Evolutionary conservation across 1,140 invertebrate species (phyloP), one percentile per base, ranked within the genome.

Genomic region (Zaprionus africanus): DNA sequence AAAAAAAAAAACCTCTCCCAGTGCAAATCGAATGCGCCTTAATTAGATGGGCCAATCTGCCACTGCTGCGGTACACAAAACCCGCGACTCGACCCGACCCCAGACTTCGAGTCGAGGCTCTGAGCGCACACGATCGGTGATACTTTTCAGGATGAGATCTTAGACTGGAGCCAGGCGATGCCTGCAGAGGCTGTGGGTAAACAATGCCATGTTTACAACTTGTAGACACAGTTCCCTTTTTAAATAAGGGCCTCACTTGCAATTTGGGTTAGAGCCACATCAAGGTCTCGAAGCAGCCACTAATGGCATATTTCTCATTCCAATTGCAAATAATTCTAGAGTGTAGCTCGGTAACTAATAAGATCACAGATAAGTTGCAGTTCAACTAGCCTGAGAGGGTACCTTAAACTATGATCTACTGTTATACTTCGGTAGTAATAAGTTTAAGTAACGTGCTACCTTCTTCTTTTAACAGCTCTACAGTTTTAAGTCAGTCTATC

Each of bases 151-250:
- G 51, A 41, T 77, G 65, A 66, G 80, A 76, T 51, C 76, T 70
- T 71, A 72, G 74, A 54, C 60, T 26, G 43, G 17, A 54, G 46
- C 60, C 58, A 53, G n/a, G 19, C 12, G n/a, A 34, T 56, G 46
- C 31, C 17, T 43, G 34, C 58, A 54, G 41, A 53, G 34, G 54
- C 43, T 59, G 70, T 54, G 66, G 74, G 76, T 78, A 83, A 84
- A 88, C 84, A 88, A 88, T 90, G 74, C 84, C 84, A 82, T 91
- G 88, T 91, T 91, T 91, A 91, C 88, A 91, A 85, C 67, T 85
- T 90, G 86, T 88, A 84, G 84, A 78, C 81, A 72, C 60, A 76
- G 76, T 49, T 46, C 28, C 56, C 63, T 24, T 53, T 58, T 46
- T 46, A 46, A 74, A 63, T 66, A 58, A 66, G 64, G 62, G 62